Base-by-base conservation (phyloP, 2,797 vertebrate genomes). In the Platyrinchus mystaceus region DNA sequence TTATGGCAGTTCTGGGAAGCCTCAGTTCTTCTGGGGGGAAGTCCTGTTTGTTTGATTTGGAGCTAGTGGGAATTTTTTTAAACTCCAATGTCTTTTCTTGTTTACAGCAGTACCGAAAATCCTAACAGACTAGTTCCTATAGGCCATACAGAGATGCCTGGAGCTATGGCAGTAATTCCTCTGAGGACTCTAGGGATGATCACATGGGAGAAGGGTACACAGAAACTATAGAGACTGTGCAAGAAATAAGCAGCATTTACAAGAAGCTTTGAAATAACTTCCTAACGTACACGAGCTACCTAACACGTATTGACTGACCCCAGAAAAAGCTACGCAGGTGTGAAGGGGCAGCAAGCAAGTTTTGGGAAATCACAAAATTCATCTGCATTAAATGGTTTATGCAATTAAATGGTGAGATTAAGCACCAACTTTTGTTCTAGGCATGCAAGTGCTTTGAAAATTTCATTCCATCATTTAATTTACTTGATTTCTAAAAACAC, bases 271-370 rank as follows among this genome's bases (percentile, higher is more conserved):
- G 41, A 74, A 93, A 70, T 12, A 1, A 60, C 60, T 87, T 82
- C 47, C 60, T 56, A 68, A 47, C 39, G 41, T 50, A 32, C 19
- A 89, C 16, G 14, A 79, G 39, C 37, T 85, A 32, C 36, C 32
- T 58, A 49, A 46, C 7, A n/a, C 0, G 0, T 19, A 46, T 3
- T 69, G 50, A 60, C 52, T 41, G 28, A 80, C 49, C 9, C 12
- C 56, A 84, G n/a, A 34, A 52, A 84, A 70, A 83, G 47, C n/a
- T 32, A 24, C 4, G 44, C 36, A 84, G 27, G 46, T 59, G 16
- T 41, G 71, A 93, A 83, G 49, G 16, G n/a, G 30, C 44, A 77
- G 60, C 43, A 70, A 70, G 34, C 46, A 36, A 50, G 24, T 26
- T 89, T 41, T 17, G 22, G n/a, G n/a, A 11, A 86, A 78, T 36